Percentiles rank a stretch among this genome's conserved stretches.
These are phyloP conservation scores for Caenorhabditis latens DNA, from an alignment of 1,140 invertebrate species.

Conservation along the genomic window DNA sequence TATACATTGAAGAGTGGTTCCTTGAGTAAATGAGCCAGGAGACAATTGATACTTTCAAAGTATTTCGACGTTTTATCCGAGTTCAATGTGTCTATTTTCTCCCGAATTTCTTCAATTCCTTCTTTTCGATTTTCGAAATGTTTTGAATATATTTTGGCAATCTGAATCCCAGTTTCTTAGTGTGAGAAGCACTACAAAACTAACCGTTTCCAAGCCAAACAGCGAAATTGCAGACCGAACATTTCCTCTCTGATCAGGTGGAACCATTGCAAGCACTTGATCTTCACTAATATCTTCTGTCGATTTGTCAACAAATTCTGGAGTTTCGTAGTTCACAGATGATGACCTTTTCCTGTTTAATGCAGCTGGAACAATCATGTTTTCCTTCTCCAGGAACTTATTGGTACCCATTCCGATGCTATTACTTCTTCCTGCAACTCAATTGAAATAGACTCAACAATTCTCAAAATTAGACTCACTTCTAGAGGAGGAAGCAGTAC, in stretches of 20 bases:
- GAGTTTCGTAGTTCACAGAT: conserved; percentile 33
- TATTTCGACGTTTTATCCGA: conserved; percentile 52
- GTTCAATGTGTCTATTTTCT: conserved; percentile 56
- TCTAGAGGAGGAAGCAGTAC: conserved; percentile 12
- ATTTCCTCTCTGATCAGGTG: conserved; percentile 59
- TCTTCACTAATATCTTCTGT: conserved; percentile 60
- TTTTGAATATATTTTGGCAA: conserved; percentile 66
- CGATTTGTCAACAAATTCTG: conserved; percentile 45
- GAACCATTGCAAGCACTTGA: conserved; percentile 56
- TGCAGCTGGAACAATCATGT: conserved; percentile 64
- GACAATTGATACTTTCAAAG: conserved; percentile 56
- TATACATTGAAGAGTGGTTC: conserved; percentile 66
- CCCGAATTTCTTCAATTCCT: conserved; percentile 52
- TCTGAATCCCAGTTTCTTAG: conserved; percentile 40
- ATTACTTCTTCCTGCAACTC: conserved; percentile 47
- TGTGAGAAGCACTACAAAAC: not conserved
- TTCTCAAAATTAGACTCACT: not conserved
- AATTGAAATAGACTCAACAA: not conserved
- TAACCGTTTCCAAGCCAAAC: conserved; percentile 62
- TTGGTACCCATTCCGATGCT: conserved; percentile 51
- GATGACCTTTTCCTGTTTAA: conserved; percentile 39
- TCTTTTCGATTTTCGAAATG: conserved; percentile 63
- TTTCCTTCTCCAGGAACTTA: conserved; percentile 66
- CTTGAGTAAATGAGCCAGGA: conserved; percentile 61
- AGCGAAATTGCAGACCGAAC: conserved; percentile 56